A percentile compares a stretch with the other conserved stretches of the same genome.
These are phyloP conservation scores for Labeo catla DNA, from an alignment of 2,113 vertebrate species.

Conservation along the genomic window DNA sequence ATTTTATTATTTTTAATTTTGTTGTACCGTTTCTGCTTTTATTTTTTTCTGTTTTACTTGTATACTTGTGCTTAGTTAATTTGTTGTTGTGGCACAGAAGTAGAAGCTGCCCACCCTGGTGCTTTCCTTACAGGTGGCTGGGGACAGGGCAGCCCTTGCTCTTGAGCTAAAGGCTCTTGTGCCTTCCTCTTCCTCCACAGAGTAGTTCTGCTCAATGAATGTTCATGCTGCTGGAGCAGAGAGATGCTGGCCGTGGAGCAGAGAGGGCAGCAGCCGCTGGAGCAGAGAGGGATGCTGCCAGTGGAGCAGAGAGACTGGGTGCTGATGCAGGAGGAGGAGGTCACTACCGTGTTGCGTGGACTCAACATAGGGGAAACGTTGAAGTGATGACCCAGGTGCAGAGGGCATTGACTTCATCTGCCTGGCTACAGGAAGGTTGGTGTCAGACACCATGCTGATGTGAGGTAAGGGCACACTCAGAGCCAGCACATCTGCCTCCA, in stretches of 20 bases:
- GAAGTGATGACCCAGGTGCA: not conserved
- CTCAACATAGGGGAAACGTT: not conserved
- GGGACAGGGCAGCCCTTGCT: not conserved
- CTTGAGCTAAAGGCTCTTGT: not conserved
- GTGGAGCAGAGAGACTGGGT: not conserved
- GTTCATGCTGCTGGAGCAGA: not conserved
- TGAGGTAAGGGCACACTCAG: constrained; percentile 5
- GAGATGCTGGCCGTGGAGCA: too few relatives aligned
- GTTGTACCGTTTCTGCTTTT: too few relatives aligned
- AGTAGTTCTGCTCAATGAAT: not conserved
- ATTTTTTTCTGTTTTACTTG: not conserved
- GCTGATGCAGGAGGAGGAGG: not conserved
- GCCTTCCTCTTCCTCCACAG: constrained; percentile 10
- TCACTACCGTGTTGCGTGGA: not conserved
- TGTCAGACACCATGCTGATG: not conserved
- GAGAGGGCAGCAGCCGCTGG: too few relatives aligned
- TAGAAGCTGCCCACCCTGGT: not conserved
- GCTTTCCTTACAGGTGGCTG: not conserved
- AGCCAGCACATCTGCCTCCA: too few relatives aligned
- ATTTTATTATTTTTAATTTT: too few relatives aligned
- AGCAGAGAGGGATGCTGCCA: not conserved
- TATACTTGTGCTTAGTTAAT: too few relatives aligned
- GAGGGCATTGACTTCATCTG: not conserved
- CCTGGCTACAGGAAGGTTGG: not conserved
- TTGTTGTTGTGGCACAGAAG: not conserved